Percentiles rank a stretch among this genome's conserved stretches.
Conservation (phyloP, 2,113 vertebrate species). For the Ariopsis seemanni region DNA sequence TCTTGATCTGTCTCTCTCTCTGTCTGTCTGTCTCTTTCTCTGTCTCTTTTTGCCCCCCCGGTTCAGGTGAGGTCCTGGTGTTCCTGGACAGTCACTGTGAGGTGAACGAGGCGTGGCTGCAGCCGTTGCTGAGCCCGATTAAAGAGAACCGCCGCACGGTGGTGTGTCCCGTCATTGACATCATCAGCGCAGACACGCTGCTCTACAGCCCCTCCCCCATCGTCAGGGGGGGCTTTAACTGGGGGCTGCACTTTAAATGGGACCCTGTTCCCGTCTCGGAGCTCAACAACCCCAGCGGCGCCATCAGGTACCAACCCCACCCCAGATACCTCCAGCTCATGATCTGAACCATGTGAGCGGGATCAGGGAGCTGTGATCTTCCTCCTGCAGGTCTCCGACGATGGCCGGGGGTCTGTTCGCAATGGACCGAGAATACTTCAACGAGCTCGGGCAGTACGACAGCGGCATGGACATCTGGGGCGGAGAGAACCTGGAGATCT, state of each 20-base stretch:
- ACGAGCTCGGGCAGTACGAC: slow-evolving; percentile 90
- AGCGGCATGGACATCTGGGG: slow-evolving; percentile 99
- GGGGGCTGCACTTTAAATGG: slow-evolving; percentile 99
- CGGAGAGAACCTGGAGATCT: slow-evolving; percentile 96
- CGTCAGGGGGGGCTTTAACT: slow-evolving; percentile 95
- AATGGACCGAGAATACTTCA: slow-evolving; percentile 92
- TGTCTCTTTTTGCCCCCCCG: too few species aligned
- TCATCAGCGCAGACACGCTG: slow-evolving; percentile 93
- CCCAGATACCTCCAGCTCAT: background rate
- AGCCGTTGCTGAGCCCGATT: slow-evolving; percentile 83
- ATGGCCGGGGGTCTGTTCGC: slow-evolving; percentile 98
- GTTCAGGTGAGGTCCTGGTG: slow-evolving; percentile 87
- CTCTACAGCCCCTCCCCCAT: slow-evolving; percentile 90
- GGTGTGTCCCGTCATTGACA: slow-evolving; percentile 96
- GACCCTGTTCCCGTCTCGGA: slow-evolving; percentile 88
- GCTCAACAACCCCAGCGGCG: slow-evolving; percentile 75
- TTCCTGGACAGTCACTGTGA: slow-evolving; percentile 98
- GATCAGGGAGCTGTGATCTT: background rate
- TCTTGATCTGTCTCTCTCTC: too few species aligned
- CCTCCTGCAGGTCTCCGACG: slow-evolving; percentile 85
- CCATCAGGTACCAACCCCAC: slow-evolving; percentile 77
- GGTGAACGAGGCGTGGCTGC: slow-evolving; percentile 89
- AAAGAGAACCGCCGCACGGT: slow-evolving; percentile 75
- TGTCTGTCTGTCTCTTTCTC: too few species aligned
- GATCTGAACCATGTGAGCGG: background rate